Evolutionary conservation across 2,113 vertebrate genomes (phyloP), one percentile per base, ranked within the genome.

Genomic region (Microtus oregoni): DNA sequence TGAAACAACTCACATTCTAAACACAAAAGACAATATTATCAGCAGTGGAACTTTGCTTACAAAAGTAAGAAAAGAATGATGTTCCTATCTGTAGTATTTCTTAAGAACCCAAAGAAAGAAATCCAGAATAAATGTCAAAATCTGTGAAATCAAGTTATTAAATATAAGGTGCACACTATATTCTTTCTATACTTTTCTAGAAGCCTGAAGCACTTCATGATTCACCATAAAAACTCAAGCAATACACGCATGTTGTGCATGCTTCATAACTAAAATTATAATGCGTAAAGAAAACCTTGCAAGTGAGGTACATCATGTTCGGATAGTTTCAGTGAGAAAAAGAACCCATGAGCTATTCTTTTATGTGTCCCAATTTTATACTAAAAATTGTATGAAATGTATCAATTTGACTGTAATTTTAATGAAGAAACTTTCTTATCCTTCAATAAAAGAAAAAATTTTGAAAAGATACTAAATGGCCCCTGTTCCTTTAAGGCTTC

Each of bases 351-450:
- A 90, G 32, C 1, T 89, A n/a, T 68, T 89, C n/a, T 87, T 52
- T 78, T 73, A 19, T 87, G 2, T 8, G 65, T 9, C 82, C 67
- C 65, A 85, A 76, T 81, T 90, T 90, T 12, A 77, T 61, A 76
- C 32, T 92, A 76, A 82, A 82, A 83, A 8, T 44, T 61, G 10
- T 89, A 89, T 47, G 81, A 94, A 89, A 90, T 55, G 5, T 68
- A 89, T 61, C 55, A 8, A 83, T 65, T 92, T 92, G 52, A 77
- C 30, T 78, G 19, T 50, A 63, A 68, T 67, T 78, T 55, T 90
- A 88, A 55, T 61, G 58, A 77, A 38, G 4, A 55, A 11, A 55
- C 70, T 92, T 88, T 86, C 81, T 96, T 90, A 96, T 94, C 72
- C 94, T 96, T 68, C 38, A 94, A 65, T 47, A 86, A 12, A 10